A percentile compares a stretch with the other conserved stretches of the same genome.
phyloP scores from a whole-genome alignment of 1,140 invertebrate genomes.

The Tetranychus cinnabarinus region DNA sequence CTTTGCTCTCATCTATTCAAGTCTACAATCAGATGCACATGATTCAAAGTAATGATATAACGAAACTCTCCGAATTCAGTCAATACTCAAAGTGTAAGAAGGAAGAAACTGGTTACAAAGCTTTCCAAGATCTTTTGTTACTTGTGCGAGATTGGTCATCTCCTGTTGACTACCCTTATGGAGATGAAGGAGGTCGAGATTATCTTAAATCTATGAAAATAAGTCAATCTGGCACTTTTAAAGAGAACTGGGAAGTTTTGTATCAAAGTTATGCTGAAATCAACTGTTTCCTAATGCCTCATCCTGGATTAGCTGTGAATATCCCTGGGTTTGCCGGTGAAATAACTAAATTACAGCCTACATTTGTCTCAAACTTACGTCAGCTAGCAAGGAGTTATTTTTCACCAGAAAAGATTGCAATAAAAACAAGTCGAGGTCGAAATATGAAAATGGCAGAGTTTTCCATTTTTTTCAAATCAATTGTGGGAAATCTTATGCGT shows the following conservation, averaged over 20 bases:
- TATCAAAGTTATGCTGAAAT: constrained; percentile 83
- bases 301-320: constrained; percentile 83
- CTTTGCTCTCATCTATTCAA: constrained; percentile 28
- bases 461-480: no score
- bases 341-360: constrained; percentile 66
- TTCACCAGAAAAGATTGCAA: constrained; percentile 65
- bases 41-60: constrained; percentile 28
- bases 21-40: constrained; percentile 30
- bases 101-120: constrained; percentile 43
- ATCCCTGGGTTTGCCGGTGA: constrained; percentile 78
- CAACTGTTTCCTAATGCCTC: constrained; percentile 88
- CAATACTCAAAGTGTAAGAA: constrained; percentile 54
- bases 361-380: constrained; percentile 67
- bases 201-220: constrained; percentile 48
- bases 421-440: constrained; percentile 86
- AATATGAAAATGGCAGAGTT: constrained; percentile 71
- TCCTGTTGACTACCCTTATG: constrained; percentile 86
- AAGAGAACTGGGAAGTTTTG: constrained; percentile 80
- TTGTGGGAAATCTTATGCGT: no score
- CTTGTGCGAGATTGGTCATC: constrained; percentile 95
- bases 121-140: constrained; percentile 80
- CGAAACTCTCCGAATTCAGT: constrained; percentile 38
- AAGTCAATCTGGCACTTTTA: constrained; percentile 35
- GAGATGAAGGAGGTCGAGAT: constrained; percentile 56
- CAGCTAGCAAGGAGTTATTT: constrained; percentile 66